phyloP scores from a whole-genome alignment of 2,888 invertebrate species.

The Patella pellucida region DNA sequence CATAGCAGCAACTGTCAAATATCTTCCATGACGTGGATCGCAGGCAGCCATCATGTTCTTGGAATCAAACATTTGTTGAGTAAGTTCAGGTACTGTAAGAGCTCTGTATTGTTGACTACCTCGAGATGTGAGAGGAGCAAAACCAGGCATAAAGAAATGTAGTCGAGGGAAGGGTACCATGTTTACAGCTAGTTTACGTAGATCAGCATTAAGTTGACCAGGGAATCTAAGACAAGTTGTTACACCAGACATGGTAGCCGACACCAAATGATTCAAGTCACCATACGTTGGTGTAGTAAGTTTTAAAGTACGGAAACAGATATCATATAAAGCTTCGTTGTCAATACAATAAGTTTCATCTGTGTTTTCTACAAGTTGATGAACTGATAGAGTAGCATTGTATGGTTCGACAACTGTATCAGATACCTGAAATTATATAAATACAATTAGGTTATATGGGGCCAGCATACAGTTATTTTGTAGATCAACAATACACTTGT shows the following conservation, averaged over 20 bases:
- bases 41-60: constrained; percentile 98
- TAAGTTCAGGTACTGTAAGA: constrained; percentile 1
- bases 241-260: constrained; percentile 1
- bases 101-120: constrained; percentile 75
- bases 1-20: constrained; percentile 86
- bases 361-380: constrained; percentile 10
- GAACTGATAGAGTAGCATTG: constrained; percentile 4
- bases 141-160: constrained; percentile 7
- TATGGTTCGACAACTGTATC: constrained; percentile 2
- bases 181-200: neutral
- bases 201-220: constrained; percentile 3
- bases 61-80: constrained; percentile 87
- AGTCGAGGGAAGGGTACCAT: constrained; percentile 3
- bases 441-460: too few relatives aligned
- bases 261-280: neutral
- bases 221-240: constrained; percentile 4
- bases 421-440: neutral
- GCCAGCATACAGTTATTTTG: too few relatives aligned
- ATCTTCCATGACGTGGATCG: constrained; percentile 91
- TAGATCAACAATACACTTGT: too few relatives aligned
- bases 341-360: constrained; percentile 9
- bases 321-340: constrained; percentile 1
- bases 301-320: neutral
- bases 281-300: neutral
- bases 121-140: constrained; percentile 76